Conservation (phyloP, 2,113 vertebrate species). For the Odocoileus virginianus region DNA sequence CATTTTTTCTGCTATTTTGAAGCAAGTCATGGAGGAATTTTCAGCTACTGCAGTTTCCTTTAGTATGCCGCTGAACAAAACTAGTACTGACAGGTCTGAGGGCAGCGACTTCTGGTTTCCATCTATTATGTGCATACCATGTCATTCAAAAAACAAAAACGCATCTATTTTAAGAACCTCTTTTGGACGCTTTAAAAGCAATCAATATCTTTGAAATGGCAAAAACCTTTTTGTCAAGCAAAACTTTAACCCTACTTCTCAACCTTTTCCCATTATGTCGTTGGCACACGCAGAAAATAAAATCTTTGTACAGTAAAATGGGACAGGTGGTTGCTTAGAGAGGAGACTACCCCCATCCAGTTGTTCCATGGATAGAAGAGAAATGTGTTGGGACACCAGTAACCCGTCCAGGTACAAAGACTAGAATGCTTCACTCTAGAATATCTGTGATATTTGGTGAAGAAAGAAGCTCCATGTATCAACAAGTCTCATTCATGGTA, state of each 20-base stretch:
- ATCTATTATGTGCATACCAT: neutral
- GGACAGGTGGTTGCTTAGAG: neutral
- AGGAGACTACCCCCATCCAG: neutral
- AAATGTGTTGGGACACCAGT: neutral
- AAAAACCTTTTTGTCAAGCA: conserved; percentile 5
- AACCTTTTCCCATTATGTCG: neutral
- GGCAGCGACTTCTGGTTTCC: neutral
- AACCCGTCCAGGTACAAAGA: neutral
- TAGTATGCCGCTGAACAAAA: neutral
- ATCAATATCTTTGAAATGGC: conserved; percentile 32
- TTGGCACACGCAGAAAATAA: neutral
- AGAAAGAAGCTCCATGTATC: neutral
- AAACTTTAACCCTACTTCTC: neutral
- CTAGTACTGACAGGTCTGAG: neutral
- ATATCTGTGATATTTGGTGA: neutral
- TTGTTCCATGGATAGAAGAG: neutral
- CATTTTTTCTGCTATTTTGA: neutral
- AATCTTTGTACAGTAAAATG: neutral
- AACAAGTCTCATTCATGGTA: neutral
- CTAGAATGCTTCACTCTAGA: neutral
- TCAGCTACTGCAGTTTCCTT: neutral
- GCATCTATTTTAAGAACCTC: neutral
- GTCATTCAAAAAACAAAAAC: neutral
- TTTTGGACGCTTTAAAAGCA: conserved; percentile 12
- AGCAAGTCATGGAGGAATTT: neutral